Conservation (phyloP, 2,888 invertebrate species). For the Hyposoter dolosus region DNA sequence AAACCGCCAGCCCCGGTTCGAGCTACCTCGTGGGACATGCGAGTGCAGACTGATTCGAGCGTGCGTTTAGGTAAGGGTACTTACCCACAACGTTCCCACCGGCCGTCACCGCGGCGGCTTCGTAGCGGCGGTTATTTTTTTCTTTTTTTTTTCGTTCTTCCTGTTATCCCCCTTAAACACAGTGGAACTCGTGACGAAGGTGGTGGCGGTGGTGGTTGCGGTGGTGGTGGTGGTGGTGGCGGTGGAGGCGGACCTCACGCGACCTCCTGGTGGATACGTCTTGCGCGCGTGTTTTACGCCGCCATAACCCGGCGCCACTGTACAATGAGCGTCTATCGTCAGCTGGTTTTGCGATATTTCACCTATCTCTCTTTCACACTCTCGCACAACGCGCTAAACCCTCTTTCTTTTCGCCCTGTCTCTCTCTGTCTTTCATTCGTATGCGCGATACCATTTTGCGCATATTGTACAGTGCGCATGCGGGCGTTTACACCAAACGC, state of each 20-base stretch:
- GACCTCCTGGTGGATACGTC: conserved; percentile 69
- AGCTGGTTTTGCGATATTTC: conserved; percentile 46
- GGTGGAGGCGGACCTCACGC: conserved; percentile 76
- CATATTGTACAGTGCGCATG: conserved; percentile 48
- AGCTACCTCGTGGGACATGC: conserved; percentile 83
- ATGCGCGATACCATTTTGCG: not conserved
- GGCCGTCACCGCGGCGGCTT: conserved; percentile 66
- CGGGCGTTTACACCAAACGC: conserved; percentile 31
- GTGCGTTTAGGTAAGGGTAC: conserved; percentile 80
- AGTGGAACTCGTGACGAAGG: conserved; percentile 76
- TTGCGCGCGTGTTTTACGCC: conserved; percentile 73
- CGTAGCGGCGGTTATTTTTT: conserved; percentile 34
- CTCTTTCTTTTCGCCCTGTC: conserved; percentile 7
- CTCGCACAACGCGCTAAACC: not conserved
- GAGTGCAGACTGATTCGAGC: conserved; percentile 84
- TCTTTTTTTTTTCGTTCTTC: conserved; percentile 27
- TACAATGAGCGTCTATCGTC: conserved; percentile 58
- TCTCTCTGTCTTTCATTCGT: conserved; percentile 1
- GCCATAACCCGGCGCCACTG: conserved; percentile 73
- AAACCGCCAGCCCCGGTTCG: conserved; percentile 79
- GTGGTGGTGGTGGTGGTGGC: conserved; percentile 75
- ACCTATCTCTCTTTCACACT: conserved; percentile 18
- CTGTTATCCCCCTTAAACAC: conserved; percentile 44
- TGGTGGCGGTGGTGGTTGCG: conserved; percentile 75
- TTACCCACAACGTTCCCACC: conserved; percentile 81